phyloP scores from a whole-genome alignment of 35 echinoderm and acorn worm species.

The Heliocidaris erythrogramma region DNA sequence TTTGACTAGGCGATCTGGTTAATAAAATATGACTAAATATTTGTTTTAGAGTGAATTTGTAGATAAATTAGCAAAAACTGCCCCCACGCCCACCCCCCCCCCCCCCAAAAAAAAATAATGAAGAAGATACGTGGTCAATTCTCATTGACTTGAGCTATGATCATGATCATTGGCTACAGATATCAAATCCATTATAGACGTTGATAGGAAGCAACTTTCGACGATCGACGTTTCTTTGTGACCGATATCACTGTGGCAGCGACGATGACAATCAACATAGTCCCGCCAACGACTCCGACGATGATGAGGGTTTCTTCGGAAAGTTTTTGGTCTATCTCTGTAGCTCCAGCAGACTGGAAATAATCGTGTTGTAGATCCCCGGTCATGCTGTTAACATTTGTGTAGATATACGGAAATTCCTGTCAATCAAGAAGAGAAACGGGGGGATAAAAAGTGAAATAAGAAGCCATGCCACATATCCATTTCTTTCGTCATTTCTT shows the following conservation, averaged over 20 bases:
- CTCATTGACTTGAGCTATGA: neutral
- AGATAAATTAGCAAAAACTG: neutral
- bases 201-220: neutral
- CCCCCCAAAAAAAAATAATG: no score
- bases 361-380: neutral
- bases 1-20: no score
- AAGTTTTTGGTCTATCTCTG: neutral
- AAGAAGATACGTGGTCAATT: neutral
- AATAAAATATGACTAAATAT: no score
- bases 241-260: neutral
- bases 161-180: no score
- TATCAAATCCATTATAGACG: neutral
- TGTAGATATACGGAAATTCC: conserved; percentile 2
- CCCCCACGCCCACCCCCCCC: neutral
- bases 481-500: no score
- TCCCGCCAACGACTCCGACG: neutral
- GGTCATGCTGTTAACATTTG: neutral
- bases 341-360: neutral
- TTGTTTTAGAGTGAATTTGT: no score
- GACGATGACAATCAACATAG: neutral
- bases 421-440: neutral
- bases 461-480: no score
- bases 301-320: neutral
- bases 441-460: no score
- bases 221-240: neutral